Base-by-base conservation (phyloP, 2,113 vertebrate species). In the Archilochus colubris region DNA sequence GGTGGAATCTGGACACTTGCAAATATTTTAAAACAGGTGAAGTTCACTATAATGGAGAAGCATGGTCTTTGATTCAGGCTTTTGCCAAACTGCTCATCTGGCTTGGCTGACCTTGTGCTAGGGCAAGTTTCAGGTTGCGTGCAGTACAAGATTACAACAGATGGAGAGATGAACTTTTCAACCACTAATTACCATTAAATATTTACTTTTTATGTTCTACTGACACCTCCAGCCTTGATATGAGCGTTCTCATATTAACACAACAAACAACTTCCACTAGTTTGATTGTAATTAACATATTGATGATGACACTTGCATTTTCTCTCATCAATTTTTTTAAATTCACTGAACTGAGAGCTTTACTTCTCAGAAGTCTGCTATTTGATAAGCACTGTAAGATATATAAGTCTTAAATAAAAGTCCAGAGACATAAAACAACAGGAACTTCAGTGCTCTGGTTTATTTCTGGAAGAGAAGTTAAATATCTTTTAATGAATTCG, bases 391-490 rank as follows among this genome's bases (percentile, higher is more conserved):
- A 2, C 20, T 67, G 5, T 77, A 77, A 86, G 31, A 79, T 63
- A 67, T 23, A 20, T 25, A 85, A 59, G 17, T 28, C 91, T 81
- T 68, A 81, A 31, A 9, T 88, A 38, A 40, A 28, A 77, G 31
- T 62, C 27, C 23, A 76, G 72, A 93, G 51, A 20, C 28, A 67
- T 67, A 61, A 86, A 91, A 36, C 0, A 0, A 23, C 19, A 85
- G 18, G 22, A 74, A 82, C 46, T 54, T 77, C 55, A 74, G 28
- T 72, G 14, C 33, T 44, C 6, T 62, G 30, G 74, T 92, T 63
- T 79, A 84, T 90, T 83, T 93, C 58, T 93, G n/a, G 18, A 77
- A 77, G 25, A 75, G 44, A 78, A 85, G 14, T 89, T 83, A 67
- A 92, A 79, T 25, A 62, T 85, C 19, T 82, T 82, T 58, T 38